Evolutionary conservation across 2,113 vertebrate species (phyloP).

Genomic region (Corythornis madagascariensis): DNA sequence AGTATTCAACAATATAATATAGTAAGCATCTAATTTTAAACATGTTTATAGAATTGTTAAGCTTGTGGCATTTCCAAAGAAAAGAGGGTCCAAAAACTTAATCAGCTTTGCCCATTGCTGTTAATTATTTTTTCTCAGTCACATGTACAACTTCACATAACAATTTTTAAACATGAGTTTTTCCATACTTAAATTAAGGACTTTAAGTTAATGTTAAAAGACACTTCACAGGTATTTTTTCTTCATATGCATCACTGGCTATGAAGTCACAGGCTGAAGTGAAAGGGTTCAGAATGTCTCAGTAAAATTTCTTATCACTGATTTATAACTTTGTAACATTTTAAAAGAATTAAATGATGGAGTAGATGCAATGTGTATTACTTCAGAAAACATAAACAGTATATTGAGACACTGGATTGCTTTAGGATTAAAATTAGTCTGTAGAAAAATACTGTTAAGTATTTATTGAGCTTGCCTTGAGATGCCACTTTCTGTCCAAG

Average conservation of each 20-base stretch:
- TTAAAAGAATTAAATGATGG: background rate
- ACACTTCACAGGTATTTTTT: background rate
- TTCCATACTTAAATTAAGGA: background rate
- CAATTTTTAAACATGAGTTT: background rate
- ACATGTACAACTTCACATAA: background rate
- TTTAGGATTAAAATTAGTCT: background rate
- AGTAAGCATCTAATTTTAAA: background rate
- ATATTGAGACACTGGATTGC: background rate
- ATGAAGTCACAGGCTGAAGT: background rate
- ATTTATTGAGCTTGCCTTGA: background rate
- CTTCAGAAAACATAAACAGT: background rate
- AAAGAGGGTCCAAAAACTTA: background rate
- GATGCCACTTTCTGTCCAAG: background rate
- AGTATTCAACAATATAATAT: background rate
- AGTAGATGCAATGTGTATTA: background rate
- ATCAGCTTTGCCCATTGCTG: background rate
- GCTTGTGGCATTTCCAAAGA: background rate
- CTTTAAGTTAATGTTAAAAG: background rate
- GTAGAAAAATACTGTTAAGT: background rate
- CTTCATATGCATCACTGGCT: background rate
- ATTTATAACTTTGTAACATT: background rate
- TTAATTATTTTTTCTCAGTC: background rate
- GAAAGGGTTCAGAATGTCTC: background rate
- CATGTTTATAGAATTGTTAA: background rate
- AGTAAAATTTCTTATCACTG: background rate